Percentiles rank a stretch among this genome's conserved stretches.
These are phyloP conservation scores for Pantherophis vulpinus DNA, from an alignment of 2,797 vertebrate species.

Conservation along the genomic window DNA sequence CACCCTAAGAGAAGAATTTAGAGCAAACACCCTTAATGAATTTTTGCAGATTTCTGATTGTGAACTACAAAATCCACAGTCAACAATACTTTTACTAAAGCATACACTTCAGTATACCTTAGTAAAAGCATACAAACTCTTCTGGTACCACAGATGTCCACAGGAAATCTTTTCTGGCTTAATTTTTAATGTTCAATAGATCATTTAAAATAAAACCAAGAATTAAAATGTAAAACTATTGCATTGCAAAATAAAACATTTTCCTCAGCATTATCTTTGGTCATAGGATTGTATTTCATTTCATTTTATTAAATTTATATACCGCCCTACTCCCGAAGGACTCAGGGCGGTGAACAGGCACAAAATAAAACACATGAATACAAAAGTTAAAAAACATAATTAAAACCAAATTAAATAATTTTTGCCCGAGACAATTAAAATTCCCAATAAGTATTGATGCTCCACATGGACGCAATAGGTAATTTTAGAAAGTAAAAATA, in stretches of 20 bases:
- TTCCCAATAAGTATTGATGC: neutral
- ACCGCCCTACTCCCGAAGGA: too few relatives aligned
- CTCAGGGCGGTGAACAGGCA: too few relatives aligned
- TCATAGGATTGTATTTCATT: neutral
- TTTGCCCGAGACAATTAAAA: too few relatives aligned
- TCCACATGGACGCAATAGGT: neutral
- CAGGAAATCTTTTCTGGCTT: neutral
- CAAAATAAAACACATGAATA: too few relatives aligned
- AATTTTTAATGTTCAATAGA: neutral
- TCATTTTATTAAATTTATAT: too few relatives aligned
- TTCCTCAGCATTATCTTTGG: neutral
- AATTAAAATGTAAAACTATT: neutral
- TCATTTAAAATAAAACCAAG: neutral
- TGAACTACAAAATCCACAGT: neutral
- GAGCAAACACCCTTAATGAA: neutral
- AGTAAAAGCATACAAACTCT: neutral
- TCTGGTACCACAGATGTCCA: neutral
- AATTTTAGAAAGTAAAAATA: neutral
- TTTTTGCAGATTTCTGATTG: neutral
- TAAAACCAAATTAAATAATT: too few relatives aligned
- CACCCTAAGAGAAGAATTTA: neutral
- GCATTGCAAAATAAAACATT: neutral
- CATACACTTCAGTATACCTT: neutral
- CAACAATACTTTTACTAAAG: neutral
- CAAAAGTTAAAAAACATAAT: too few relatives aligned